phyloP scores from a whole-genome alignment of 2,888 invertebrate genomes.

The Idaea biselata region DNA sequence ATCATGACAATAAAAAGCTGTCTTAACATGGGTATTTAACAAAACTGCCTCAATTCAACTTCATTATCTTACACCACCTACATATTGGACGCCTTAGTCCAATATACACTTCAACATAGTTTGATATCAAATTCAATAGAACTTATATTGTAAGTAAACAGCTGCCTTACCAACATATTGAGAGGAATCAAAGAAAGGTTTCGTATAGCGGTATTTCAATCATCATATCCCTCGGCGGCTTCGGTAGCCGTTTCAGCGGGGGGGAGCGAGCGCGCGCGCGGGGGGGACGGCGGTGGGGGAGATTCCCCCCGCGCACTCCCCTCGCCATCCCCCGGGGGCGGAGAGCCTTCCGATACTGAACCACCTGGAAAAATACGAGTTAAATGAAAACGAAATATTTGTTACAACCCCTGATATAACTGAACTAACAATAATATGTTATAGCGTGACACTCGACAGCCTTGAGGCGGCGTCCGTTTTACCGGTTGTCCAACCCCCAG shows the following conservation, averaged over 20 bases:
- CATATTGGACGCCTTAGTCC: too few relatives aligned
- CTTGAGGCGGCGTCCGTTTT: too few relatives aligned
- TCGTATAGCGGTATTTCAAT: conserved; percentile 29
- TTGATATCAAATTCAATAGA: too few relatives aligned
- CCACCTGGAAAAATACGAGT: not conserved
- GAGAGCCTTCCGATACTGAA: conserved; percentile 17
- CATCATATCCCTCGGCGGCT: conserved; percentile 66
- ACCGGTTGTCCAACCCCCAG: too few relatives aligned
- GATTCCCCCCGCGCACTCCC: not conserved
- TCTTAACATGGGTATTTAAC: not conserved
- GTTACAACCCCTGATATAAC: too few relatives aligned
- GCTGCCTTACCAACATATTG: not conserved
- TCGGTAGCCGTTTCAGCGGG: conserved; percentile 75
- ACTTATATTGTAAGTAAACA: too few relatives aligned
- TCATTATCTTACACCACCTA: not conserved
- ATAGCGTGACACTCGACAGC: too few relatives aligned
- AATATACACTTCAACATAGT: too few relatives aligned
- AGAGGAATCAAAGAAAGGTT: not conserved
- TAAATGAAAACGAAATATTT: too few relatives aligned
- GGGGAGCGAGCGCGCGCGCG: conserved; percentile 40
- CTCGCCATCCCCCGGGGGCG: conserved; percentile 9
- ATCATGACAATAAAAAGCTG: too few relatives aligned
- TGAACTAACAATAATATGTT: too few relatives aligned
- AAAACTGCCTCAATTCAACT: not conserved
- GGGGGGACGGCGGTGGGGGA: conserved; percentile 5